Conservation (phyloP, 2,888 invertebrate species). For the Epinotia bilunana region DNA sequence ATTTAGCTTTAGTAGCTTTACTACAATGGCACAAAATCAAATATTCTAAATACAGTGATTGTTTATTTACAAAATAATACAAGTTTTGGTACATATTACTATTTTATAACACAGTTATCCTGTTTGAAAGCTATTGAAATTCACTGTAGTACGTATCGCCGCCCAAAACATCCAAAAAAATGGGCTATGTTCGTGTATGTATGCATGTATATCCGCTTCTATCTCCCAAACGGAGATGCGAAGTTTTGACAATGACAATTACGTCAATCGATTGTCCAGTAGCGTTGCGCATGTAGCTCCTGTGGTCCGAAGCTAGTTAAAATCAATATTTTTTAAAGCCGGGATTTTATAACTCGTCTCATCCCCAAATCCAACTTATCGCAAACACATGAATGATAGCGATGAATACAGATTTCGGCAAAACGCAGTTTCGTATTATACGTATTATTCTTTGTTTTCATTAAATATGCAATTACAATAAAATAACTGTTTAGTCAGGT, state of each 20-base stretch:
- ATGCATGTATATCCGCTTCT: slow-evolving; percentile 29
- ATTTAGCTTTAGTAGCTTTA: background rate
- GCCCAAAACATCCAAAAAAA: background rate
- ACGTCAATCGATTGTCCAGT: slow-evolving; percentile 22
- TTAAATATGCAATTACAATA: background rate
- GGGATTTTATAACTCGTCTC: background rate
- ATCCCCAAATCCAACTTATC: background rate
- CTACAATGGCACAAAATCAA: background rate
- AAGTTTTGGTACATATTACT: slow-evolving; percentile 1
- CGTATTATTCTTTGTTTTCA: background rate
- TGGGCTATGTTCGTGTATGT: slow-evolving; percentile 22
- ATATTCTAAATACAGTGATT: background rate
- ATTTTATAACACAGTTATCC: background rate
- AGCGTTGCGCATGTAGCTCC: slow-evolving; percentile 16
- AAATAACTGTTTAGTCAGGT: background rate
- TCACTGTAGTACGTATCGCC: background rate
- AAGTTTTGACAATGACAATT: slow-evolving; percentile 27
- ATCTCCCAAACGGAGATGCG: slow-evolving; percentile 24
- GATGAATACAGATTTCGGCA: background rate
- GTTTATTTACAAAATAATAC: background rate
- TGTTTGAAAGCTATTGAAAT: background rate
- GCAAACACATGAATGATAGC: slow-evolving; percentile 8
- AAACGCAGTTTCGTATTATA: background rate
- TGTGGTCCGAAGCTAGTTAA: slow-evolving; percentile 2
- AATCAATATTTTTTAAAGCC: slow-evolving; percentile 27